Evolutionary conservation across 2,797 vertebrate genomes (phyloP).

Genomic region (Prunella strophiata): DNA sequence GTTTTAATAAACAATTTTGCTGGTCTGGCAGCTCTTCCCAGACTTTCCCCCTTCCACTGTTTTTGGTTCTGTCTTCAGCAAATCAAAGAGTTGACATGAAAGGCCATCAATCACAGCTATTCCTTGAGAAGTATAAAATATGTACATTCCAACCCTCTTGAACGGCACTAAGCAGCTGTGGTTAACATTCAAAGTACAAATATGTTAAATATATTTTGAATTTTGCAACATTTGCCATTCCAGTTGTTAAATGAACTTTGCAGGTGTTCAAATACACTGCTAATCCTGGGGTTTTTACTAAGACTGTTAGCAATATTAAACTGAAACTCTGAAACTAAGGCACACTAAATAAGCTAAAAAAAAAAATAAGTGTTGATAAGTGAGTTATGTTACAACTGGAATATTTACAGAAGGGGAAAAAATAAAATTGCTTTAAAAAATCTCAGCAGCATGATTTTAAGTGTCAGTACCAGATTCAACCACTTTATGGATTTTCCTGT

Average conservation of each 20-base stretch:
- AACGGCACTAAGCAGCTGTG: slow-evolving; percentile 71
- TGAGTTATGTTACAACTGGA: slow-evolving; percentile 56
- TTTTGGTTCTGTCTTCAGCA: slow-evolving; percentile 57
- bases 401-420: slow-evolving; percentile 64
- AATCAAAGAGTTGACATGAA: slow-evolving; percentile 68
- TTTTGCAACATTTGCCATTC: slow-evolving; percentile 74
- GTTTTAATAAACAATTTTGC: slow-evolving; percentile 14
- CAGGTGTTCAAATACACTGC: slow-evolving; percentile 78
- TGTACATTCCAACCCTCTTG: slow-evolving; percentile 52
- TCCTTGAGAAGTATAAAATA: slow-evolving; percentile 67
- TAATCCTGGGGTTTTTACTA: slow-evolving; percentile 69
- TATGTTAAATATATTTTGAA: slow-evolving; percentile 74
- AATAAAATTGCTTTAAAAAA: slow-evolving; percentile 31
- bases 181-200: slow-evolving; percentile 72
- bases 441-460: slow-evolving; percentile 41
- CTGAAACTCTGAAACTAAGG: slow-evolving; percentile 49
- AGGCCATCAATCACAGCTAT: slow-evolving; percentile 68
- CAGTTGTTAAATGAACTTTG: slow-evolving; percentile 76
- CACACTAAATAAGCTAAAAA: slow-evolving; percentile 53
- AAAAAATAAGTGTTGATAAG: slow-evolving; percentile 38
- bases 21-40: slow-evolving; percentile 35
- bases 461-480: slow-evolving; percentile 57
- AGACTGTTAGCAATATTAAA: slow-evolving; percentile 73
- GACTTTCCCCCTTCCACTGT: background rate
- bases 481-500: slow-evolving; percentile 28